A percentile compares a stretch with the other conserved stretches of the same genome.
These are phyloP conservation scores for Tholera decimalis DNA, from an alignment of 2,888 invertebrate genomes.

Conservation along the genomic window DNA sequence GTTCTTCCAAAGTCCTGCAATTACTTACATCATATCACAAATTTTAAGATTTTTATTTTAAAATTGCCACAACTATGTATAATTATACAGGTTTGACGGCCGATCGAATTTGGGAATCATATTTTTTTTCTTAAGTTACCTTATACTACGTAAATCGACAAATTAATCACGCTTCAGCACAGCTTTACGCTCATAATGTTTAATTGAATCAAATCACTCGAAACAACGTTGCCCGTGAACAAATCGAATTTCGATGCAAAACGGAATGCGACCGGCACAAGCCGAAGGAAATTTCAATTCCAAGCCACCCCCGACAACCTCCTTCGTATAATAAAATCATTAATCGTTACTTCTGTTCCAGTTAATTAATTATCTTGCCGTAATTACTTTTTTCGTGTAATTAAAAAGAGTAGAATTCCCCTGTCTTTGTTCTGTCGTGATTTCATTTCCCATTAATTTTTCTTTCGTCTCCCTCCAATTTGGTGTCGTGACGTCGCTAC, in stretches of 20 bases:
- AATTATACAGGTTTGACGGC: slow-evolving; percentile 62
- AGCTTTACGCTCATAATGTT: slow-evolving; percentile 78
- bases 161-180: slow-evolving; percentile 74
- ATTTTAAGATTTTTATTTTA: slow-evolving; percentile 41
- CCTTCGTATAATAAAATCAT: slow-evolving; percentile 91
- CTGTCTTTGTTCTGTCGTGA: slow-evolving; percentile 91
- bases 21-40: slow-evolving; percentile 58
- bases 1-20: slow-evolving; percentile 47
- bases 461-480: slow-evolving; percentile 92
- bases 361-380: slow-evolving; percentile 91
- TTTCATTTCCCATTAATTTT: slow-evolving; percentile 91
- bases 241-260: slow-evolving; percentile 85
- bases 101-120: slow-evolving; percentile 48
- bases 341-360: slow-evolving; percentile 92
- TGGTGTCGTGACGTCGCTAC: slow-evolving; percentile 88
- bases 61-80: slow-evolving; percentile 54
- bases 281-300: slow-evolving; percentile 87
- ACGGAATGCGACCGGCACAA: slow-evolving; percentile 76
- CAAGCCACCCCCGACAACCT: slow-evolving; percentile 84
- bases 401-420: slow-evolving; percentile 91
- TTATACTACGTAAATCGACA: slow-evolving; percentile 67
- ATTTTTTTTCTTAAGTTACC: slow-evolving; percentile 62
- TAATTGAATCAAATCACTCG: slow-evolving; percentile 86
- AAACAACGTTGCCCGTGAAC: slow-evolving; percentile 79
- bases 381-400: slow-evolving; percentile 92